A percentile compares a stretch with the other conserved stretches of the same genome.
phyloP scores from a whole-genome alignment of 2,888 invertebrate genomes.

The Periphyllus acericola region DNA sequence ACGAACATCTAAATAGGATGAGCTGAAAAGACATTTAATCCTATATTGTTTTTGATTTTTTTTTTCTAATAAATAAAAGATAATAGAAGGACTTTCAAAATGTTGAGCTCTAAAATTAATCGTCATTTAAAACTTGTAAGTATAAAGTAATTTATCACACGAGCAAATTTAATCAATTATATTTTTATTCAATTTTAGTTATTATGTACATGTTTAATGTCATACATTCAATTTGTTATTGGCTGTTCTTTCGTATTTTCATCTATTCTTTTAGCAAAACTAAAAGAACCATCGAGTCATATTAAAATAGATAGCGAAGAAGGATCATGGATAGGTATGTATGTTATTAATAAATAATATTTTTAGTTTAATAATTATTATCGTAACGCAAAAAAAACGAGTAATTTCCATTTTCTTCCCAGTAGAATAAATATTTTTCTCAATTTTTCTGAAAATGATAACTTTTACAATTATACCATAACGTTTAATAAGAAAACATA shows the following conservation, averaged over 20 bases:
- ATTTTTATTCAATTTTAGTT: background rate
- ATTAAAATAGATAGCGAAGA: constrained; percentile 13
- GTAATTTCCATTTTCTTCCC: background rate
- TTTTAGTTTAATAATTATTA: background rate
- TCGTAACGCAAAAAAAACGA: background rate
- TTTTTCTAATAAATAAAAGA: background rate
- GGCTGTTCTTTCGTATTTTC: constrained; percentile 21
- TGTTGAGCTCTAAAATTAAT: background rate
- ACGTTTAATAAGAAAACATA: no score
- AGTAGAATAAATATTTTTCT: no score
- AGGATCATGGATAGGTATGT: constrained; percentile 53
- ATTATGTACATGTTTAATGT: constrained; percentile 19
- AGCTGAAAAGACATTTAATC: background rate
- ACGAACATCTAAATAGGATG: background rate
- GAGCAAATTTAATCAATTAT: background rate
- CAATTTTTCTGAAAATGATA: no score
- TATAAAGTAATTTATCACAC: background rate
- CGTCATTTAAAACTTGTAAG: constrained; percentile 32
- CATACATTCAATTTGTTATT: background rate
- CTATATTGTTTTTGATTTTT: background rate
- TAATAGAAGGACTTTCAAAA: background rate
- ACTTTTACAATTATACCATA: no score
- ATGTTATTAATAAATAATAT: background rate
- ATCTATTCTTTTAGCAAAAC: constrained; percentile 37
- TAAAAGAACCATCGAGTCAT: constrained; percentile 9